These are phyloP conservation scores for Drosophila multiciliata DNA, from an alignment of 2,888 invertebrate genomes.

Conservation along the genomic window DNA sequence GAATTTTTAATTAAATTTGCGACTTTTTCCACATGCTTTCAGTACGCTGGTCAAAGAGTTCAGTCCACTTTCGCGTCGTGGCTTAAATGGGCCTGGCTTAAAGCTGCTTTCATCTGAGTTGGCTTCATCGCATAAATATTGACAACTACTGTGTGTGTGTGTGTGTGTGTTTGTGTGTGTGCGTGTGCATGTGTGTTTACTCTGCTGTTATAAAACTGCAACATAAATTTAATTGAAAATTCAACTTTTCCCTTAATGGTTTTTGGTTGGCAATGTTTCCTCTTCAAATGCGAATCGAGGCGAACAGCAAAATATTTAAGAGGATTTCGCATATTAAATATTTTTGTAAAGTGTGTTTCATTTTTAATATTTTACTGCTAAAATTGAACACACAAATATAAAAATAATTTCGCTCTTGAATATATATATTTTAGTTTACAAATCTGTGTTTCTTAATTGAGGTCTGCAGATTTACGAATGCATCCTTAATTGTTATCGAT, in stretches of 20 bases:
- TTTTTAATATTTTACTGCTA: too few relatives aligned
- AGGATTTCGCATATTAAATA: neutral
- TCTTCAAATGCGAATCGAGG: neutral
- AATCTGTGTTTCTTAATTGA: neutral
- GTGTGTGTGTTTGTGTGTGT: neutral
- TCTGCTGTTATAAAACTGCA: conserved; percentile 39
- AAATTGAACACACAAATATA: neutral
- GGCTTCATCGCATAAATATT: conserved; percentile 27
- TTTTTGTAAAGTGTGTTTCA: neutral
- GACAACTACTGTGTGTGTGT: conserved; percentile 6
- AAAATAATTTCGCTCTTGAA: neutral
- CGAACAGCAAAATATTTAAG: neutral
- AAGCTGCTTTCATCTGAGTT: conserved; percentile 14
- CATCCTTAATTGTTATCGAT: neutral
- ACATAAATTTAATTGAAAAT: conserved; percentile 54
- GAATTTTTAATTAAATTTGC: conserved; percentile 74
- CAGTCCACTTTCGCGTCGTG: neutral
- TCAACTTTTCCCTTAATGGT: conserved; percentile 11
- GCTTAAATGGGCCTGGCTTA: neutral
- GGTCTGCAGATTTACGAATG: neutral
- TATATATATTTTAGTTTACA: neutral
- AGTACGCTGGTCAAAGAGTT: neutral
- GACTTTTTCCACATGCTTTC: conserved; percentile 48
- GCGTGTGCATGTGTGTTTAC: conserved; percentile 1
- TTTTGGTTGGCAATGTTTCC: conserved; percentile 21